A percentile compares a stretch with the other conserved stretches of the same genome.
Evolutionary conservation across 1,140 invertebrate genomes (phyloP).

Genomic region (Zaprionus taronus): DNA sequence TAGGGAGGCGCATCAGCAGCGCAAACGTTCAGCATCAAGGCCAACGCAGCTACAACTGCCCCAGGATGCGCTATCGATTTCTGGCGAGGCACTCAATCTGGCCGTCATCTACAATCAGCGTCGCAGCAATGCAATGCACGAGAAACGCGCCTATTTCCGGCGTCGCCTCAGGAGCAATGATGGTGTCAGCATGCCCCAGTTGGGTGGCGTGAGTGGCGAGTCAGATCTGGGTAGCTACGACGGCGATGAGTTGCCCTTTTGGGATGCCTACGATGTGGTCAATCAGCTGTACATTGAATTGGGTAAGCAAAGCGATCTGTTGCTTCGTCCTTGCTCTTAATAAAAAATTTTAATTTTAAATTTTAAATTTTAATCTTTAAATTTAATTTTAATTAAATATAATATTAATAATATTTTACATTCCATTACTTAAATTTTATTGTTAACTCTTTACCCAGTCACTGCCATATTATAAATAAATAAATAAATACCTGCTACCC

Average conservation of each 20-base stretch:
- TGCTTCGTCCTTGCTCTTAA: not conserved
- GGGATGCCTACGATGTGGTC: constrained; percentile 95
- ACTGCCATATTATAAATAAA: no score
- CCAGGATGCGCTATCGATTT: constrained; percentile 9
- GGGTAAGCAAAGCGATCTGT: constrained; percentile 84
- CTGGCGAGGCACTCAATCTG: constrained; percentile 62
- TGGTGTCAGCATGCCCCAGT: constrained; percentile 33
- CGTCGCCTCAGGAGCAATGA: constrained; percentile 73
- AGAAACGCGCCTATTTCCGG: constrained; percentile 66
- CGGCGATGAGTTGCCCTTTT: constrained; percentile 87
- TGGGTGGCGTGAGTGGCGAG: constrained; percentile 40
- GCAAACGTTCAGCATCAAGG: constrained; percentile 52
- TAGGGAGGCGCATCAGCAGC: constrained; percentile 38
- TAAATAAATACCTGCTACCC: not conserved
- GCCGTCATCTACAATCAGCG: constrained; percentile 80
- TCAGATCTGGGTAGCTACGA: constrained; percentile 60
- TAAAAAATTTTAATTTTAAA: no score
- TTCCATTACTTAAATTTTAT: no score
- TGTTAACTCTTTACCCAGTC: no score
- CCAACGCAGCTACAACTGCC: not conserved
- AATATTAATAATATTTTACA: no score
- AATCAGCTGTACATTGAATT: constrained; percentile 95
- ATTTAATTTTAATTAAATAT: no score
- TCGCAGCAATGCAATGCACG: constrained; percentile 74
- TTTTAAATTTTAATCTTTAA: no score